A percentile compares a stretch with the other conserved stretches of the same genome.
These are phyloP conservation scores for Dendroctonus ponderosae DNA, from an alignment of 1,140 invertebrate genomes.

Conservation along the genomic window DNA sequence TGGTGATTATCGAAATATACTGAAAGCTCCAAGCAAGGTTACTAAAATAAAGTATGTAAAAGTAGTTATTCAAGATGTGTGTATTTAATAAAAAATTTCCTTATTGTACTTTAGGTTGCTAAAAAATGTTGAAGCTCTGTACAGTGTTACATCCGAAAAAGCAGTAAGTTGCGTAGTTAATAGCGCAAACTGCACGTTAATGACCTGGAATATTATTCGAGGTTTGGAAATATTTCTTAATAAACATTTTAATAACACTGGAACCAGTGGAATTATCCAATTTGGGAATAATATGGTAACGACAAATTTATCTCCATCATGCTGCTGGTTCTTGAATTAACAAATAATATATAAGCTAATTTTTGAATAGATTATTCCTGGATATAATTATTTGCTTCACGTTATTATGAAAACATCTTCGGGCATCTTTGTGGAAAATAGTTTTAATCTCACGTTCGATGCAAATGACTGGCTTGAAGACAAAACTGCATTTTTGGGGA, in stretches of 20 bases:
- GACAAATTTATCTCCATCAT: background rate
- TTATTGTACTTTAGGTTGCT: conserved; percentile 28
- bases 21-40: no score
- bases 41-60: no score
- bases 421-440: conserved; percentile 15
- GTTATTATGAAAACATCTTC: conserved; percentile 12
- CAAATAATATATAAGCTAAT: no score
- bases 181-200: conserved; percentile 31
- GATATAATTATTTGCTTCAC: conserved; percentile 31
- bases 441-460: conserved; percentile 15
- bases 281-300: conserved; percentile 29
- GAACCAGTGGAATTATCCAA: conserved; percentile 11
- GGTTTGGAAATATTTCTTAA: conserved; percentile 29
- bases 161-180: conserved; percentile 14
- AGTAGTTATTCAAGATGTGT: no score
- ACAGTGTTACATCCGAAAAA: conserved; percentile 28
- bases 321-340: background rate
- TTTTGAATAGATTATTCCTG: conserved; percentile 28
- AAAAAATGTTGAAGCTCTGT: background rate
- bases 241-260: conserved; percentile 15
- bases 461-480: background rate
- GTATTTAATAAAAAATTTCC: no score
- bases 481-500: background rate
- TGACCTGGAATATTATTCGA: conserved; percentile 32
- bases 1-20: conserved; percentile 18